Conservation (phyloP, 2,888 invertebrate species). For the Clitarchus hookeri region DNA sequence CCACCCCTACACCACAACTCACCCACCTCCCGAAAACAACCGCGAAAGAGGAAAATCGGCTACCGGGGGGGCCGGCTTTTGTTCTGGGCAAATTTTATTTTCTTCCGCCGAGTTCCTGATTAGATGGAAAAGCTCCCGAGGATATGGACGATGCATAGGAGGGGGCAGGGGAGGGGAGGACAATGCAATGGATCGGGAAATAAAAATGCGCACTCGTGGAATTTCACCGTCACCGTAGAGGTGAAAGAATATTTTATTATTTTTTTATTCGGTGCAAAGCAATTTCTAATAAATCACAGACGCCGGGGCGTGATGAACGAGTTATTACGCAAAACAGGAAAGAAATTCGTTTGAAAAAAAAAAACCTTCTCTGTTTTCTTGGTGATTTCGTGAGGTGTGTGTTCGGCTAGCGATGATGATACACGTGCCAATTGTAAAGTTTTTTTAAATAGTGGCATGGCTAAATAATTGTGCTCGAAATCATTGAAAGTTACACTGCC, state of each 20-base stretch:
- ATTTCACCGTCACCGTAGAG: too few relatives aligned
- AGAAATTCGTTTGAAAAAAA: background rate
- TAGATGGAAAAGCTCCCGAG: background rate
- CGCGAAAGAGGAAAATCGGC: conserved; percentile 14
- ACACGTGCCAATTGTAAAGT: background rate
- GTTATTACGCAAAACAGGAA: background rate
- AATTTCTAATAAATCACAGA: background rate
- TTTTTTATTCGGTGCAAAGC: background rate
- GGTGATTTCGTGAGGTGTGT: background rate
- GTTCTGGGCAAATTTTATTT: conserved; percentile 1
- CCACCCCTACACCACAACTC: background rate
- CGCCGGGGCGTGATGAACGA: background rate
- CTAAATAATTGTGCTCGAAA: too few relatives aligned
- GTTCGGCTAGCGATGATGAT: background rate
- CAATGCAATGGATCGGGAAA: background rate
- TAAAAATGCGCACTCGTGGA: background rate
- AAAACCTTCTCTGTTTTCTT: background rate
- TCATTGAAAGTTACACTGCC: too few relatives aligned
- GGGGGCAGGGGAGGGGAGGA: too few relatives aligned
- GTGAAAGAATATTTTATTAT: too few relatives aligned
- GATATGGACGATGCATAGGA: background rate
- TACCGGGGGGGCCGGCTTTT: background rate
- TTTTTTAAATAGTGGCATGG: background rate
- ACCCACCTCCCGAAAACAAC: background rate
- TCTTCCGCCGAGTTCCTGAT: conserved; percentile 14